Evolutionary conservation across 2,888 invertebrate genomes (phyloP).

Genomic region (Eumacrocentrus americanus): DNA sequence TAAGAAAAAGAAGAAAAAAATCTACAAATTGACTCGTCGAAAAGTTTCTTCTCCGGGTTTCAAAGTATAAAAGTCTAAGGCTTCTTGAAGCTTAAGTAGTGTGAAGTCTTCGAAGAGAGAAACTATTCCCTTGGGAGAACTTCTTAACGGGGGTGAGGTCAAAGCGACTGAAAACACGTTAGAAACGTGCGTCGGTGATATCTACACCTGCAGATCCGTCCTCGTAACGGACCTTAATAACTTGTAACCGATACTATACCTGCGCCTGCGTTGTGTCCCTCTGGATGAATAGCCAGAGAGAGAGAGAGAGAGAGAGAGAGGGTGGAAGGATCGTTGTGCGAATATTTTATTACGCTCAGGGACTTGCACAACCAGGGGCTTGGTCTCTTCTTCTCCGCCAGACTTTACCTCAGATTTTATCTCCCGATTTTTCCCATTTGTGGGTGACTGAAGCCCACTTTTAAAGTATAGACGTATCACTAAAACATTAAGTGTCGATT

Average conservation of each 20-base stretch:
- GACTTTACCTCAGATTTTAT: too few relatives aligned
- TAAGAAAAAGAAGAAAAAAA: neutral
- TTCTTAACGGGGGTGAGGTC: neutral
- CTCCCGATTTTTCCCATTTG: too few relatives aligned
- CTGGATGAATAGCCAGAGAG: constrained; percentile 17
- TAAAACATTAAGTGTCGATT: too few relatives aligned
- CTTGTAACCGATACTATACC: constrained; percentile 38
- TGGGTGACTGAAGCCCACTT: too few relatives aligned
- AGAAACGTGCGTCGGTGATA: constrained; percentile 10
- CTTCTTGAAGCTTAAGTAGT: constrained; percentile 1
- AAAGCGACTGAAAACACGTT: constrained; percentile 17
- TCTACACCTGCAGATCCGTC: constrained; percentile 35
- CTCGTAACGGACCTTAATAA: constrained; percentile 36
- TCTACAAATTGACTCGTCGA: neutral
- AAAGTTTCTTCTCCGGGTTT: neutral
- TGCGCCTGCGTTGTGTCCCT: constrained; percentile 34
- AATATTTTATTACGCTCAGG: constrained; percentile 27
- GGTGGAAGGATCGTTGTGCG: constrained; percentile 20
- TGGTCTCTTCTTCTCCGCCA: constrained; percentile 1
- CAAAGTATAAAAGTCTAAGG: neutral
- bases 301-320: constrained; percentile 27
- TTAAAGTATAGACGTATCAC: too few relatives aligned
- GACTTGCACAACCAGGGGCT: neutral
- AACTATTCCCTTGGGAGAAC: neutral
- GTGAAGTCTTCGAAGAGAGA: neutral